phyloP scores from a whole-genome alignment of 1,140 invertebrate genomes.

The Saxidomus purpurata region DNA sequence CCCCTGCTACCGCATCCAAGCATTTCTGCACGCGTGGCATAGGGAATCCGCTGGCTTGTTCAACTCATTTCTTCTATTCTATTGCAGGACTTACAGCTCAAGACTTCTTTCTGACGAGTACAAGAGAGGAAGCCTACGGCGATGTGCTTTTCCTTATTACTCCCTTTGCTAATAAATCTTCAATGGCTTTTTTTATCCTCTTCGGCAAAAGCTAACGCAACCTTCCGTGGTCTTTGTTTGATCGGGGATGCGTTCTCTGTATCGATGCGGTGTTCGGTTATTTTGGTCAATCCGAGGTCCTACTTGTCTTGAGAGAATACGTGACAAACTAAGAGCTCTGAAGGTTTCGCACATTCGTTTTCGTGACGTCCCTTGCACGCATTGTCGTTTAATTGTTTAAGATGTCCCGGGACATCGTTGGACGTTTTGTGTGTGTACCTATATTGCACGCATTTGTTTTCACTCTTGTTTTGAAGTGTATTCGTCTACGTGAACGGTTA shows the following conservation, averaged over 20 bases:
- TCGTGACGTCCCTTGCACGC: too few relatives aligned
- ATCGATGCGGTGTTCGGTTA: constrained; percentile 62
- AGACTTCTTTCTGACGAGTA: not conserved
- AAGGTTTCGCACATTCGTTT: too few relatives aligned
- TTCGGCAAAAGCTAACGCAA: constrained; percentile 45
- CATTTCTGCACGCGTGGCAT: constrained; percentile 6
- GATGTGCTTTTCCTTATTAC: constrained; percentile 26
- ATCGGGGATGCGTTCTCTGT: constrained; percentile 57
- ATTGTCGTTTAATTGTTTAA: too few relatives aligned
- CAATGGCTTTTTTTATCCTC: constrained; percentile 52
- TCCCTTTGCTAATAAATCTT: constrained; percentile 45
- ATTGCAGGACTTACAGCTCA: constrained; percentile 1
- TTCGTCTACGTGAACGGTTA: not conserved
- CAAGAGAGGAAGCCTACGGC: constrained; percentile 14
- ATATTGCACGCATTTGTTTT: not conserved
- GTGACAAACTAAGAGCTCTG: not conserved
- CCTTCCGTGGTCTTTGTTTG: constrained; percentile 31
- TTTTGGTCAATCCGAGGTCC: constrained; percentile 61
- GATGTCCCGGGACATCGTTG: too few relatives aligned
- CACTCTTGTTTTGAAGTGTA: not conserved
- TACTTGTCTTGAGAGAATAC: constrained; percentile 53
- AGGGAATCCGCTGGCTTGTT: constrained; percentile 12
- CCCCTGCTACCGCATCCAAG: not conserved
- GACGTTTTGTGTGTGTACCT: too few relatives aligned
- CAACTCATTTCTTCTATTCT: not conserved